Base-by-base conservation (phyloP, 2,888 invertebrate genomes). In the Sminthurinus aureus region DNA sequence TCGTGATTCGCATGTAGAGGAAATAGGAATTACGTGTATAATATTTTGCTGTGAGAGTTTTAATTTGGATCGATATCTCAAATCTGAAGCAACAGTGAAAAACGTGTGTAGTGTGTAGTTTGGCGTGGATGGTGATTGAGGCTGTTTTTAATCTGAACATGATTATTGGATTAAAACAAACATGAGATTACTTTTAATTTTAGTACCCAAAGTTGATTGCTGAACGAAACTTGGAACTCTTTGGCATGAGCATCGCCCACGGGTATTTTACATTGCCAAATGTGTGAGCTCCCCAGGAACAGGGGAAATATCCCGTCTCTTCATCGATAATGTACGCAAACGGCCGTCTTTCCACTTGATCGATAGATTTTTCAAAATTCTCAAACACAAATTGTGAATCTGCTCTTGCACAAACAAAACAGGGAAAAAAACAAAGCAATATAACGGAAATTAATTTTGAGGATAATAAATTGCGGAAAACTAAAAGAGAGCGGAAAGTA, bases 261-360 rank as follows among this genome's bases (percentile, higher is more conserved):
- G 86, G 87, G 71, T 87, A 87, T 24, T 79, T 79, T 15, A 86
- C 50, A 52, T 83, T 81, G 15, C 79, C 84, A 51, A 87, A 84
- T 8, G 85, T 66, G 9, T 86, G 11, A 22, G 75, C 81, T 0
- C 51, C 58, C 83, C 83, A 86, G 0, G 82, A 51, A 52, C 87
- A 86, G 6, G 87, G 87, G 64, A 86, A 79, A 0, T 84, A 58
- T 0, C 84, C 87, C 3, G 86, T 87, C 73, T 86, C 85, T 66
- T 87, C 87, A 76, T 87, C 87, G 82, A 87, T 84, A 69, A 87
- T 83, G 73, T 86, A 86, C 0, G 85, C 81, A 15, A 84, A 71
- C 11, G 84, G 84, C 13, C 15, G 0, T 15, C 24, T n/a, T 15
- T 79, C 67, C 20, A 87, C 87, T 77, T 83, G 76, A n/a, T 18